Base-by-base conservation (phyloP, 2,113 vertebrate genomes). In the Cichladusa arquata region DNA sequence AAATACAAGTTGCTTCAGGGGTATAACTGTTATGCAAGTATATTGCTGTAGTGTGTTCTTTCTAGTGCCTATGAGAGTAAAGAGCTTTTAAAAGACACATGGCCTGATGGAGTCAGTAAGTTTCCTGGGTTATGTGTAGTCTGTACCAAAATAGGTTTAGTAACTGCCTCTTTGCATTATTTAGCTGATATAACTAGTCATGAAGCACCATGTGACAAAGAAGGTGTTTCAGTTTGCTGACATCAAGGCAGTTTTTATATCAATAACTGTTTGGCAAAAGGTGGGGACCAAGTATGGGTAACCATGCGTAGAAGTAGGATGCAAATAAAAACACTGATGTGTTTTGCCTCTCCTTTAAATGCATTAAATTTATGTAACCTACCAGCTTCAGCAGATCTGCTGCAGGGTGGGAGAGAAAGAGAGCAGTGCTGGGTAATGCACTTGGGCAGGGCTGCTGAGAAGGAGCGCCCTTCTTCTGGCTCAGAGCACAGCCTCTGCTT, bases 1-100 rank as follows among this genome's bases (percentile, higher is more conserved):
- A 96, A 95, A 87, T 86, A 97, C 92, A 92, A 81, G 77, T 97
- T 81, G 76, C 58, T 92, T 92, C 92, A 93, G 95, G 95, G 94
- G 48, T 93, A 11, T 90, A 95, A 89, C 94, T 93, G 74, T 86
- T 94, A 92, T n/a, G 65, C 90, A 86, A 87, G 62, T 92, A 88
- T 97, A 97, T 95, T 96, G 93, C 93, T 95, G 81, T 94, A 97
- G 91, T 94, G 87, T 8, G 1, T 83, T 96, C 88, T 89, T 81
- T 92, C 94, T 96, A 94, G 81, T 94, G 81, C 89, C 36, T 81
- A 76, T 38, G 77, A 94, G 69, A 81, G 69, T 82, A 87, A 88
- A 72, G 64, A 85, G 71, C 51, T 72, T 91, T 91, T 93, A 86
- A 81, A 80, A 80, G 56, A 91, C 60, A 29, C 9, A 1, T 87